Conservation (phyloP, 1,140 invertebrate genomes). For the Apis florea region DNA sequence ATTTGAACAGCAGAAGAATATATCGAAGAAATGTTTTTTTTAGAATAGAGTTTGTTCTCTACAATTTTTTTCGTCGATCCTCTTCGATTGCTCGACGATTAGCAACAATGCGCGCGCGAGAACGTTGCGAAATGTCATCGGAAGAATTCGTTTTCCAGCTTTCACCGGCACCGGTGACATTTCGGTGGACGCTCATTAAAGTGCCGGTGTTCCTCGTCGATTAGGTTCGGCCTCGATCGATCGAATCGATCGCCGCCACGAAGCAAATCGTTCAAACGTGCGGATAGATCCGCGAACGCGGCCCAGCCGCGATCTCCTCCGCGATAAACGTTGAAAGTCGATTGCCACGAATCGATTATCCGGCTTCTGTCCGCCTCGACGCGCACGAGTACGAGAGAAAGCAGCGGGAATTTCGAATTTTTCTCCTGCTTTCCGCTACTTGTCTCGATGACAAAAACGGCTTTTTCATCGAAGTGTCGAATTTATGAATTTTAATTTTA, state of each 20-base stretch:
- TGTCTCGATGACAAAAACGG: not conserved
- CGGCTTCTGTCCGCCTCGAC: constrained; percentile 1
- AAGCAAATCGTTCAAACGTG: constrained; percentile 43
- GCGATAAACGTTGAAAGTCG: constrained; percentile 62
- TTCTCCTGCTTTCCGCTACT: not conserved
- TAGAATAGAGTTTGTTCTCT: too few relatives aligned
- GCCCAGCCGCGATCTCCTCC: constrained; percentile 32
- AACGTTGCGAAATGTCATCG: constrained; percentile 46
- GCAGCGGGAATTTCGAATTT: too few relatives aligned
- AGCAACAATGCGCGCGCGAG: not conserved
- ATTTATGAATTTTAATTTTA: too few relatives aligned
- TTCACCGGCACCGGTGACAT: constrained; percentile 59
- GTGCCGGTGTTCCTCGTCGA: constrained; percentile 40
- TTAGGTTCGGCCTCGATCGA: constrained; percentile 50
- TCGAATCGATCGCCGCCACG: constrained; percentile 44
- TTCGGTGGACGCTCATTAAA: constrained; percentile 59
- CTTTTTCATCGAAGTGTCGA: not conserved
- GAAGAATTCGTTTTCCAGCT: constrained; percentile 44
- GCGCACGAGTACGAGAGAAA: too few relatives aligned
- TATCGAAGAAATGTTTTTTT: too few relatives aligned
- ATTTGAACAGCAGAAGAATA: too few relatives aligned
- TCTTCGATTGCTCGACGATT: too few relatives aligned
- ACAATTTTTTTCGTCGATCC: too few relatives aligned
- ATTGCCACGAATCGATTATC: constrained; percentile 48
- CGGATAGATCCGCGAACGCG: constrained; percentile 41